Evolutionary conservation across 2,888 invertebrate genomes (phyloP), one percentile per base, ranked within the genome.

Genomic region (Lasioglossum oenotherae): DNA sequence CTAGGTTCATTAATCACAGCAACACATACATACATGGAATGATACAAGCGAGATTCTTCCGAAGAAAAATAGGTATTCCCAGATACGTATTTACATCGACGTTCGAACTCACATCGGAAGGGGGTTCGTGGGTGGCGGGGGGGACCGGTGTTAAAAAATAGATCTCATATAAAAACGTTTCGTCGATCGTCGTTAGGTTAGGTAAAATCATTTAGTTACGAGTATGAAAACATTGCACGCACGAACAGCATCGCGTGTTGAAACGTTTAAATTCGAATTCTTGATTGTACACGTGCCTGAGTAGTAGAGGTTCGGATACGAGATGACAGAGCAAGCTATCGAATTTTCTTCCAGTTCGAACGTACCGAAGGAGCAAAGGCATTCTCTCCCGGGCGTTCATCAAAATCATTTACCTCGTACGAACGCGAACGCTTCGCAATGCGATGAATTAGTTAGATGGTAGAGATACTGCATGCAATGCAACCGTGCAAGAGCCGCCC

Each of bases 1-100:
- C 74, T 88, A 86, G 67, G 38, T 80, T 81, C 57, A 84, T 86
- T 82, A 67, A 92, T 92, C 88, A 92, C 90, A 92, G 91, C 81
- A 83, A 87, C 87, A 89, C 86, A 80, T 86, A 87, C 80, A 73
- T 72, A 74, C 72, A 69, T 89, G 92, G 89, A 92, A 90, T 92
- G 90, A 78, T 74, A 73, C 49, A 79, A 86, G 83, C 75, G 80
- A 87, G 64, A 73, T 69, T 44, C 71, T 71, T 64, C 41, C 49
- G 38, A 71, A 53, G 73, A 74, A 71, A 77, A 57, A 78, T 85
- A 71, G n/a, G 27, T 77, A 64, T 64, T 35, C n/a, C 16, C 5
- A 76, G 19, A 64, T 77, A 74, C 41, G 41, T 81, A 80, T 84
- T 85, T 85, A 82, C 77, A 82, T 77, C 38, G 71, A 74, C 35